Base-by-base conservation (phyloP, 1,140 invertebrate species). In the Tribolium madens region DNA sequence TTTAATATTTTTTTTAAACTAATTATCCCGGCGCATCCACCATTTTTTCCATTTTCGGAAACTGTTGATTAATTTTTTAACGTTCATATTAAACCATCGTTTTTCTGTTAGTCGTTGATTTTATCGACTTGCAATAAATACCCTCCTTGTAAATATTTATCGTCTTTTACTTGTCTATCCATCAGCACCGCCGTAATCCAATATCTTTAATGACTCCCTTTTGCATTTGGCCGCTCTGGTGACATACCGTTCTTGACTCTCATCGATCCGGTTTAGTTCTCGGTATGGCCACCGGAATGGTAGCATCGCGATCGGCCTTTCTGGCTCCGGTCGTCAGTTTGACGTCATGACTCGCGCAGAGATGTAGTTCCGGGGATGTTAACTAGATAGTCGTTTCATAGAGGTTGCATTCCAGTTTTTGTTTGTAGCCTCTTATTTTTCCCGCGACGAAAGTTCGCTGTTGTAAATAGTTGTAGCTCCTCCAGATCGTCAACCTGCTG, bases 231-330 rank as follows among this genome's bases (percentile, higher is more conserved):
- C 78, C 78, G 80, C 76, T 77, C 70, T 70, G 26, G 50, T 50
- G 57, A 46, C 50, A 76, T 73, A 10, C 47, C 36, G 74, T 71
- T n/a, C 21, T 15, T 57, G 17, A 77, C 77, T 73, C 69, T 76
- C 80, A 82, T 82, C 79, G 81, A 82, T 82, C 80, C 78, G 64
- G 75, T 68, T 64, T 78, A 79, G 77, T 81, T 81, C 75, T 33
- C 75, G 70, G 70, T 80, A 69, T 75, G 48, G 64, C 78, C 78
- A 64, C 60, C 12, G 47, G 69, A 77, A 36, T 48, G n/a, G 7
- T 21, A 48, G 50, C 79, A 18, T 10, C 21, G 14, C 42, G 47
- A 15, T 71, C 74, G 53, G 48, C 57, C 75, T 68, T 70, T 47
- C 50, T 75, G 70, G 72, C 78, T 78, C 77, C 72, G 31, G 18